Conservation (phyloP, 53 echinoderm and acorn worm species). For the Henricia sp. region DNA sequence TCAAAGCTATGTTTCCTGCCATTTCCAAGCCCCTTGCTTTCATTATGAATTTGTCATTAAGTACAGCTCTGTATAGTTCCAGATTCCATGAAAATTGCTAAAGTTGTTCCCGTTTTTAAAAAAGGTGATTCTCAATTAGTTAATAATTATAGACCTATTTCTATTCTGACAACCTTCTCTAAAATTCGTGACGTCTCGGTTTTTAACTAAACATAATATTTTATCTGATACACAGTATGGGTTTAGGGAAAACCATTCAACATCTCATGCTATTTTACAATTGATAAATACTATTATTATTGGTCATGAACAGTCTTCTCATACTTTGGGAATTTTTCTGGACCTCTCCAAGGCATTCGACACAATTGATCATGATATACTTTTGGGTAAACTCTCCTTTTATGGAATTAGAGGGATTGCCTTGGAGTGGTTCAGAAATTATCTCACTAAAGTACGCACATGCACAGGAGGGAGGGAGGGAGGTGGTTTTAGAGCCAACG, state of each 20-base stretch:
- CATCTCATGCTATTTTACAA: neutral
- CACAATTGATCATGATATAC: neutral
- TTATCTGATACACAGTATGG: too few species aligned
- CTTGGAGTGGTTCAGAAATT: too few species aligned
- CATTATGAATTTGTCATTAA: neutral
- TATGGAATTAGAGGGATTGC: conserved; percentile 3
- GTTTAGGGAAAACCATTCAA: neutral
- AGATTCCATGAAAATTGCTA: conserved; percentile 9
- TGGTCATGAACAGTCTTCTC: neutral
- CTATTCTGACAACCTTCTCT: neutral
- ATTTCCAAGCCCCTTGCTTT: neutral
- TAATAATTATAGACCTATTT: too few species aligned
- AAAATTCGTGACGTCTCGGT: neutral
- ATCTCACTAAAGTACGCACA: too few species aligned
- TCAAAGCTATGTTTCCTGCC: neutral
- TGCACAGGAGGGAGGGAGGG: too few species aligned
- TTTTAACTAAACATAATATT: conserved; percentile 6
- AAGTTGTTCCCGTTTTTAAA: too few species aligned
- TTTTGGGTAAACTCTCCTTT: conserved; percentile 5
- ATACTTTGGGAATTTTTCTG: neutral
- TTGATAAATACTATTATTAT: neutral
- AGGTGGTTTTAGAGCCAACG: too few species aligned
- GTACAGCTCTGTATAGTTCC: neutral
- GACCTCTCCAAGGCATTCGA: too few species aligned
- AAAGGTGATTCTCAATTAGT: too few species aligned